A percentile compares a stretch with the other conserved stretches of the same genome.
Conservation (phyloP, 2,797 vertebrate species). For the Nothura maculosa region DNA sequence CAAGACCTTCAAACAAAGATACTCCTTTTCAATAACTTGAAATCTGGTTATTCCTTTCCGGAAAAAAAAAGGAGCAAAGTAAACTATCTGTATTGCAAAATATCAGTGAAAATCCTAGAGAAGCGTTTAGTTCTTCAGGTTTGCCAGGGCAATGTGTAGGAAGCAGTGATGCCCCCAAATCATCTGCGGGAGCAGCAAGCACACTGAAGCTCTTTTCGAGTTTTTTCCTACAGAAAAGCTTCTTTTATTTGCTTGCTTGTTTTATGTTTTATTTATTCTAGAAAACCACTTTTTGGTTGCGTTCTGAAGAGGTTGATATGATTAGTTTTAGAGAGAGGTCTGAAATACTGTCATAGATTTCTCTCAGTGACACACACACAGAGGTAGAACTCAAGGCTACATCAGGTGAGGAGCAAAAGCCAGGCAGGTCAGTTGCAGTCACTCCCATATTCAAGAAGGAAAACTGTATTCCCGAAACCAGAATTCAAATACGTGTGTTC, state of each 20-base stretch:
- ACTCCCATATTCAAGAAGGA: neutral
- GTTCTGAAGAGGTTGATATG: neutral
- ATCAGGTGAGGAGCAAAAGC: neutral
- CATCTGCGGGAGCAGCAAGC: too few relatives aligned
- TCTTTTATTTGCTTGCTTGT: neutral
- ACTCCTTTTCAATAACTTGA: neutral
- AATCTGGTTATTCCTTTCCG: neutral
- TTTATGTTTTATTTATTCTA: slow-evolving; percentile 15
- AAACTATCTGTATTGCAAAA: neutral
- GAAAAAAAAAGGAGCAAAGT: neutral
- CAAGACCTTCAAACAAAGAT: neutral
- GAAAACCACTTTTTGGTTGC: slow-evolving; percentile 38
- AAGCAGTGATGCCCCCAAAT: neutral
- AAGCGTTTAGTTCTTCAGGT: neutral
- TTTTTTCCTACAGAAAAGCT: slow-evolving; percentile 38
- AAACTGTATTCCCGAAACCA: neutral
- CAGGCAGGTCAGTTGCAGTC: neutral
- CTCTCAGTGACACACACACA: neutral
- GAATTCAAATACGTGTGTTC: neutral
- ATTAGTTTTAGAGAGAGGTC: neutral
- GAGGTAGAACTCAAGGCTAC: neutral
- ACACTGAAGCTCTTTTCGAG: neutral
- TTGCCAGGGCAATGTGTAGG: neutral
- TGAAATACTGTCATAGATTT: neutral
- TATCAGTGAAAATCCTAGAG: neutral